Evolutionary conservation across 2,797 vertebrate species (phyloP).

Genomic region (Sarcoramphus papa): DNA sequence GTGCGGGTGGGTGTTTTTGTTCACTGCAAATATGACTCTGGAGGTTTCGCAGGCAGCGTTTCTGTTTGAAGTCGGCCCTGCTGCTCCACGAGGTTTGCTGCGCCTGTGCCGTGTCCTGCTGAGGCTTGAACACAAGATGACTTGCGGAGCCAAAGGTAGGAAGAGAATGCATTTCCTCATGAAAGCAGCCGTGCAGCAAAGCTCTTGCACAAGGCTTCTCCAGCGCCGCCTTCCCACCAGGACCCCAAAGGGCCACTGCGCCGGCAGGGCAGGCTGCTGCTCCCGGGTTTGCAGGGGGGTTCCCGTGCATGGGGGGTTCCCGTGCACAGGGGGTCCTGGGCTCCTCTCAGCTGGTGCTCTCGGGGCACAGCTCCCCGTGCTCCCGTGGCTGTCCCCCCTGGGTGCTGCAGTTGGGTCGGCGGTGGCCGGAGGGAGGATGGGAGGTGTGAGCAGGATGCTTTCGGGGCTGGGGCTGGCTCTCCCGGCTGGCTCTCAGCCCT

Average conservation of each 20-base stretch:
- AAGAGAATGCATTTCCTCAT: neutral
- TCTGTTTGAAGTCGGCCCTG: neutral
- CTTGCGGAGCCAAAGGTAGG: neutral
- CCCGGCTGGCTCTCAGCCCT: too few relatives aligned
- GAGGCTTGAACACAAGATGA: accelerated
- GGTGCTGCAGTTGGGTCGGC: neutral
- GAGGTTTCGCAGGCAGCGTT: neutral
- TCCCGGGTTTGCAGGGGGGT: neutral
- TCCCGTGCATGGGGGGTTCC: neutral
- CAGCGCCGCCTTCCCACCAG: accelerated
- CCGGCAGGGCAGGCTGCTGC: neutral
- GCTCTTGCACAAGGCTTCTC: neutral
- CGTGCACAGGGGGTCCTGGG: accelerated
- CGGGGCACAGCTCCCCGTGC: neutral
- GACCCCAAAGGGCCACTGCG: neutral
- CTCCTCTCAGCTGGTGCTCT: neutral
- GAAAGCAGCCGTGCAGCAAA: neutral
- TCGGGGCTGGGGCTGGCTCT: neutral
- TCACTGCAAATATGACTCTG: neutral
- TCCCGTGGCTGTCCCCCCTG: accelerated
- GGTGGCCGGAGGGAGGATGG: neutral
- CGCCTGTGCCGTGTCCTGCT: neutral
- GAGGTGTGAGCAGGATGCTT: neutral
- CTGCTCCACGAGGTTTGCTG: neutral
- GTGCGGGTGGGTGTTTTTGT: neutral